Conservation (phyloP, 2,888 invertebrate species). For the Ctenicera cuprea region DNA sequence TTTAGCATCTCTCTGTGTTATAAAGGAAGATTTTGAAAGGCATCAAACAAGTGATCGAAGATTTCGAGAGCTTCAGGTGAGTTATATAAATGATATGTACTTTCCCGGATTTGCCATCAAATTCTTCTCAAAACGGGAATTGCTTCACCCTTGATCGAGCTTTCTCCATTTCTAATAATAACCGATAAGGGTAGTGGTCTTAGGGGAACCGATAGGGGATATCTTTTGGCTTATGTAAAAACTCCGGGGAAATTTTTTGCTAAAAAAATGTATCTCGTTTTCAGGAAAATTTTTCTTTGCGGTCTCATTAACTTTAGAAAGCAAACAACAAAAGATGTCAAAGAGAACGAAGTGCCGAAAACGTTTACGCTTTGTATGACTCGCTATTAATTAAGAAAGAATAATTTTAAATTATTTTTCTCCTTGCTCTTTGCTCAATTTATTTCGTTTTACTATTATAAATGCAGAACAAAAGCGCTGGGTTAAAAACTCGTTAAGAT, state of each 20-base stretch:
- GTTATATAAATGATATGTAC: slow-evolving; percentile 32
- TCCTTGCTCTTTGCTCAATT: slow-evolving; percentile 6
- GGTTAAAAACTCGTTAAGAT: slow-evolving; percentile 40
- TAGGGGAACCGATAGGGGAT: background rate
- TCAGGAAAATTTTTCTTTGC: background rate
- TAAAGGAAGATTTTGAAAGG: slow-evolving; percentile 2
- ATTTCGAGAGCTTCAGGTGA: slow-evolving; percentile 28
- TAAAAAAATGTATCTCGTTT: background rate
- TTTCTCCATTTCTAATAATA: slow-evolving; percentile 21
- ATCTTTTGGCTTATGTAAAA: background rate
- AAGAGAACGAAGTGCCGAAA: background rate
- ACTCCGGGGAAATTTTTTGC: background rate
- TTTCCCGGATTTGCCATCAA: slow-evolving; percentile 17
- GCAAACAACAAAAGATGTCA: background rate
- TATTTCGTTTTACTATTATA: slow-evolving; percentile 29
- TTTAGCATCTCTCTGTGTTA: background rate
- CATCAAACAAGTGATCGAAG: slow-evolving; percentile 15
- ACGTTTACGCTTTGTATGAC: slow-evolving; percentile 2
- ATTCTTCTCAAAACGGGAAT: slow-evolving; percentile 15
- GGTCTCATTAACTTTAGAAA: background rate
- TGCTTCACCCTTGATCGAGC: slow-evolving; percentile 23
- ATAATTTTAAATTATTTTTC: slow-evolving; percentile 33
- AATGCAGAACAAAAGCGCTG: slow-evolving; percentile 28
- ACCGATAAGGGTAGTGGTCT: slow-evolving; percentile 26
- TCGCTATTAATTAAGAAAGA: slow-evolving; percentile 32